Evolutionary conservation across 2,113 vertebrate genomes (phyloP), one percentile per base, ranked within the genome.

Genomic region (Pelobates fuscus): DNA sequence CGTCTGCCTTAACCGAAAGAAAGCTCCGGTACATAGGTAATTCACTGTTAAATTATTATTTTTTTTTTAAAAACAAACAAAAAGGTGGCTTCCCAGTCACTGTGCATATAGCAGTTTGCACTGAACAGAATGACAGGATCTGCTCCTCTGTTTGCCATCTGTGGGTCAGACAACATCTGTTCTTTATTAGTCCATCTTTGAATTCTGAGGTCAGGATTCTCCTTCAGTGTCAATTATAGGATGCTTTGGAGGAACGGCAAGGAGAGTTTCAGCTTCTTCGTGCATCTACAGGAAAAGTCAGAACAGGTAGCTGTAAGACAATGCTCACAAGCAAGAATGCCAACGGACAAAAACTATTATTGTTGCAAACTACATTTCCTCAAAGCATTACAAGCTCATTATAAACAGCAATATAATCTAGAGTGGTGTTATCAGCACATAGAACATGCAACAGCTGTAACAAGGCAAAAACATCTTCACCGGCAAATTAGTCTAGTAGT

Each of bases 261-360:
- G 86, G 83, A 98, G 92, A 73, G 93, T 91, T 84, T 99, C 96
- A 24, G 97, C 96, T 88, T 98, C 96, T 83, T 99, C 97, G 52
- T 94, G 97, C 94, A 99, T 95, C 97, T 99, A 49, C 8, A 49
- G 12, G 62, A 37, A 32, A 32, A 37, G 10, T 37, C 32, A 37
- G 32, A 37, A 37, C 5, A 37, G 32, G 32, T 37, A 37, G 10
- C 32, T 6, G n/a, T n/a, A 37, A 37, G 32, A 6, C 5, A 37
- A 37, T 37, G 32, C 32, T 5, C 32, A 37, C 32, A 37, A 37
- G 32, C n/a, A n/a, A n/a, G n/a, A n/a, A n/a, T n/a, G n/a, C n/a
- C n/a, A n/a, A n/a, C n/a, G n/a, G n/a, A n/a, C n/a, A n/a, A n/a
- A n/a, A n/a, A n/a, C n/a, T n/a, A n/a, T n/a, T n/a, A n/a, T n/a